phyloP scores from a whole-genome alignment of 2,113 vertebrate species.

The human region DNA sequence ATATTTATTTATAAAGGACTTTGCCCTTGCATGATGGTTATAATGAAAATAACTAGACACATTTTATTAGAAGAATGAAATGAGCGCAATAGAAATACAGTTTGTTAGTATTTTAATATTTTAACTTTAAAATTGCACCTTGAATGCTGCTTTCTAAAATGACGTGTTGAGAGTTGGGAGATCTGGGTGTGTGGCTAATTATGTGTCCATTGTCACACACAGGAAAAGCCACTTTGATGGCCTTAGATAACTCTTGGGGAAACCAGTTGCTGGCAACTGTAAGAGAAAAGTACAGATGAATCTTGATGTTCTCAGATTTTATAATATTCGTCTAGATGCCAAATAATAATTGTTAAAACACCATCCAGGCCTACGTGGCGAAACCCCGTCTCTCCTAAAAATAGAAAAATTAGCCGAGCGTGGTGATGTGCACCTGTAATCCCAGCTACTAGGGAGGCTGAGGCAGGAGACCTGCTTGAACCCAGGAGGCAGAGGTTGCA shows the following conservation, averaged over 20 bases:
- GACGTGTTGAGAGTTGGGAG: neutral
- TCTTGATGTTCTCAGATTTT: neutral
- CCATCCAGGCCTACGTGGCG: too few relatives aligned
- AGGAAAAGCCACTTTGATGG: neutral
- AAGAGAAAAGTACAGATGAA: neutral
- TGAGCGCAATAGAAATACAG: neutral
- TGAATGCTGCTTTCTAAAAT: neutral
- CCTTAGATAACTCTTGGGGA: neutral
- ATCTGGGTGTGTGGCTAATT: neutral
- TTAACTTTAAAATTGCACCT: neutral
- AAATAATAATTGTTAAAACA: neutral
- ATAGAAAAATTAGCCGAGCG: too few relatives aligned
- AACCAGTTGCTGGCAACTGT: neutral
- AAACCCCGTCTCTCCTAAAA: too few relatives aligned
- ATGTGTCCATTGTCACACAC: neutral
- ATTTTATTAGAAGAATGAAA: conserved; percentile 12
- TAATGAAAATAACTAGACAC: neutral
- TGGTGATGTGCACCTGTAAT: too few relatives aligned
- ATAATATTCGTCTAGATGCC: neutral
- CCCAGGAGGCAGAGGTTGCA: too few relatives aligned
- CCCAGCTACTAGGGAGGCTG: too few relatives aligned
- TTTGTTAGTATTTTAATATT: neutral
- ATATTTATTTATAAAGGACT: neutral
- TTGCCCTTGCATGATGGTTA: neutral
- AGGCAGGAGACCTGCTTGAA: too few relatives aligned